Evolutionary conservation across 2,797 vertebrate species (phyloP), one percentile per base, ranked within the genome.

Genomic region (Hipposideros larvatus): DNA sequence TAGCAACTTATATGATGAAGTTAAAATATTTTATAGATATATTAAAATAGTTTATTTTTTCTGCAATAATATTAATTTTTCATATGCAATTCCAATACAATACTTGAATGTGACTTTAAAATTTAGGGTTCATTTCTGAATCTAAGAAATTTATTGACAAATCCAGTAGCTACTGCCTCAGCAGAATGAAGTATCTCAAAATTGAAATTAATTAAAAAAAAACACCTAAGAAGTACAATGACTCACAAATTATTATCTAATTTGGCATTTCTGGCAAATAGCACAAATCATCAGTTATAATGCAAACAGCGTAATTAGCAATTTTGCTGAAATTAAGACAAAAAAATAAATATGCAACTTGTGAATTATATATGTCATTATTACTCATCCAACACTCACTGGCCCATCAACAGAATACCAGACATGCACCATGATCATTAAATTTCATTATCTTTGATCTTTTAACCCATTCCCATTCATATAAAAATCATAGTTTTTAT

Each of bases 121-220:
- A 51, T 65, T 48, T 15, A 41, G 24, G 48, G 19, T 65, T 90
- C 34, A 51, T 90, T 90, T 95, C 34, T 61, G 18, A 91, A 63
- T 87, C 37, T 41, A 46, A 70, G 53, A 71, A 70, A 82, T 61
- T 19, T 74, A 70, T 28, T 34, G 55, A 57, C 77, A 88, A 70
- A 78, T 71, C 13, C 7, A 46, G 13, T 70, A 63, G 34, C 51
- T 75, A 77, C 41, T 63, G 22, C 53, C 18, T 87, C 26, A 46
- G 82, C 43, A n/a, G 34, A 91, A 94, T 82, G 14, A 70, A 70
- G 43, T 75, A 63, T 77, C 61, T 83, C 31, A 88, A 88, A 83
- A 91, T 24, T 16, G n/a, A 77, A 94, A 75, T 77, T 71, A 89
- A 92, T 78, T 16, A 66, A 61, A 74, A 34, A 57, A 80, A 57